Conservation (phyloP, 64 coral and sea anemone genomes). For the Catalaphyllia jardinei region DNA sequence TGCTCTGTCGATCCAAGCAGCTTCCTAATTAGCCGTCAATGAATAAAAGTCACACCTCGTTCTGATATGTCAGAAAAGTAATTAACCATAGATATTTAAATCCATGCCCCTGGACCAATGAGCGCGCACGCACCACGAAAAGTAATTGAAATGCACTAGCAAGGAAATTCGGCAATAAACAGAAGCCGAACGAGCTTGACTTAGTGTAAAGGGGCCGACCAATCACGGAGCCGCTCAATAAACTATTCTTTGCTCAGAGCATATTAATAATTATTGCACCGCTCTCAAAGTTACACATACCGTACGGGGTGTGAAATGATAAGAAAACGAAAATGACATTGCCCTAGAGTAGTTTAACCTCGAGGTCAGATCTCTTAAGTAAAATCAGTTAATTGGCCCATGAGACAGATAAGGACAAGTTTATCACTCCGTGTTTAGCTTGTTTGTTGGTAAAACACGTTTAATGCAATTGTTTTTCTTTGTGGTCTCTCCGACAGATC, state of each 20-base stretch:
- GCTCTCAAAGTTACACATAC: constrained; percentile 87
- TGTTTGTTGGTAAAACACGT: background rate
- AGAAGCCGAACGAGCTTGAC: constrained; percentile 77
- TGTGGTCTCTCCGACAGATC: constrained; percentile 27
- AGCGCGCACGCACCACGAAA: constrained; percentile 47
- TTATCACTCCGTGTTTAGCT: background rate
- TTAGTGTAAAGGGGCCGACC: constrained; percentile 77
- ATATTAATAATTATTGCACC: constrained; percentile 88
- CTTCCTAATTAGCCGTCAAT: constrained; percentile 99
- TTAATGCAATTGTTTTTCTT: constrained; percentile 80
- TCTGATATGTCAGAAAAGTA: constrained; percentile 95
- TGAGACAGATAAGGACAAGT: background rate
- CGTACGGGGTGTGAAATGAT: constrained; percentile 86
- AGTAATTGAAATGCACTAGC: constrained; percentile 81
- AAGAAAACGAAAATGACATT: constrained; percentile 76
- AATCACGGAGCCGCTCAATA: constrained; percentile 41
- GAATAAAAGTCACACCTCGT: constrained; percentile 99
- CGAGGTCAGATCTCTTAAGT: constrained; percentile 70
- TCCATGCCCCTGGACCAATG: constrained; percentile 70
- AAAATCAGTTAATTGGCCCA: constrained; percentile 20
- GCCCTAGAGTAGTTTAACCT: constrained; percentile 42
- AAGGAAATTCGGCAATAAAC: constrained; percentile 90
- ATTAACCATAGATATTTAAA: constrained; percentile 97
- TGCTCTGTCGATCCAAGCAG: constrained; percentile 73
- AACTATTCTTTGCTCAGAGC: constrained; percentile 82